Percentiles rank a stretch among this genome's conserved stretches.
These are phyloP conservation scores for Charadrius vociferus DNA, from an alignment of 2,113 vertebrate species.

Conservation along the genomic window DNA sequence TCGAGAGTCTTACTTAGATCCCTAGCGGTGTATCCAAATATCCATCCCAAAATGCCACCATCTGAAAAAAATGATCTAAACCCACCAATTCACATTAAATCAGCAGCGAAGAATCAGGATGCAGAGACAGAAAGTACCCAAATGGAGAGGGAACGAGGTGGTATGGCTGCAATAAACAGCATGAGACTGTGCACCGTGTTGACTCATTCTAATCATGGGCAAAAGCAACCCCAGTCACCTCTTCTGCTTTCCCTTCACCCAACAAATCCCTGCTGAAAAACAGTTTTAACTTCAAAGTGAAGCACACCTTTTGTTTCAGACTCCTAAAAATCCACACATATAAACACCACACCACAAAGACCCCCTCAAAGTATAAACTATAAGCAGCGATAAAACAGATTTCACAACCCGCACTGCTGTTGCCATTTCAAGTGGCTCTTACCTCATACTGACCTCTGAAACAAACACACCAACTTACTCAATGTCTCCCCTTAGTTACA, in stretches of 20 bases:
- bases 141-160: background rate
- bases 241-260: background rate
- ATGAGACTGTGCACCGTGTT: background rate
- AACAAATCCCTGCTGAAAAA: background rate
- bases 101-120: background rate
- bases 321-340: background rate
- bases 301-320: background rate
- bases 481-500: slow-evolving; percentile 8
- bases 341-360: background rate
- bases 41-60: background rate
- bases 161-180: background rate
- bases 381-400: background rate
- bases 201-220: background rate
- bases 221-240: background rate
- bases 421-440: slow-evolving; percentile 39
- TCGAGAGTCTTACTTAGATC: background rate
- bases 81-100: background rate
- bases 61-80: background rate
- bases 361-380: background rate
- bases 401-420: slow-evolving; percentile 7
- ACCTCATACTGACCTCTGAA: slow-evolving; percentile 45
- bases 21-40: background rate
- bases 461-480: slow-evolving; percentile 36
- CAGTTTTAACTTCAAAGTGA: background rate
- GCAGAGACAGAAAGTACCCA: background rate